These are phyloP conservation scores for Piprites chloris DNA, from an alignment of 2,113 vertebrate genomes.

Conservation along the genomic window DNA sequence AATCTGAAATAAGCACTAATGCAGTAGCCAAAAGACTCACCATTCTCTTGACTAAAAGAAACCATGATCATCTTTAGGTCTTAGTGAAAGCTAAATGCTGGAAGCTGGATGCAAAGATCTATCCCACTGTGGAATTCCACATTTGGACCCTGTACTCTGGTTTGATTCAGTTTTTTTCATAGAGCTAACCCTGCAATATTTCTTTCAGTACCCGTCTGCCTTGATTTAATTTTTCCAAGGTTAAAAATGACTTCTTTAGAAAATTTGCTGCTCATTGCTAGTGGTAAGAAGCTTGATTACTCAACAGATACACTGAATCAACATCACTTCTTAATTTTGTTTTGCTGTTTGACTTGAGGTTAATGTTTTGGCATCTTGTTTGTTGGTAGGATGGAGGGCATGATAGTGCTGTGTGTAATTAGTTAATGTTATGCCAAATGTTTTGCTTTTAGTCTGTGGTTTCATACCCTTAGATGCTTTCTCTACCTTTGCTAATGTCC, in stretches of 20 bases:
- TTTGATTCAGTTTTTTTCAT: neutral
- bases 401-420: neutral
- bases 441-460: neutral
- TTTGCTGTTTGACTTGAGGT: neutral
- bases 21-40: neutral
- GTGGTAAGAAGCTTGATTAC: slow-evolving; percentile 1
- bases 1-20: slow-evolving; percentile 33
- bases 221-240: slow-evolving; percentile 49
- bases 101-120: neutral
- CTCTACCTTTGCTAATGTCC: neutral
- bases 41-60: neutral
- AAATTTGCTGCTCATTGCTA: slow-evolving; percentile 16
- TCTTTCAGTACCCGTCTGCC: neutral
- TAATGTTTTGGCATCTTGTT: neutral
- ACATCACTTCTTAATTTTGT: neutral
- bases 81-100: neutral
- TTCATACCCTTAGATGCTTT: neutral
- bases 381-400: neutral
- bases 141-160: neutral
- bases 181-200: neutral
- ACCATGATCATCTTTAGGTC: neutral
- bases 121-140: neutral
- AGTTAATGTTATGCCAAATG: neutral
- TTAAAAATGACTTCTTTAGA: slow-evolving; percentile 12
- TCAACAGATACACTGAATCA: neutral